These are phyloP conservation scores for Balaeniceps rex DNA, from an alignment of 2,113 vertebrate species.

Conservation along the genomic window DNA sequence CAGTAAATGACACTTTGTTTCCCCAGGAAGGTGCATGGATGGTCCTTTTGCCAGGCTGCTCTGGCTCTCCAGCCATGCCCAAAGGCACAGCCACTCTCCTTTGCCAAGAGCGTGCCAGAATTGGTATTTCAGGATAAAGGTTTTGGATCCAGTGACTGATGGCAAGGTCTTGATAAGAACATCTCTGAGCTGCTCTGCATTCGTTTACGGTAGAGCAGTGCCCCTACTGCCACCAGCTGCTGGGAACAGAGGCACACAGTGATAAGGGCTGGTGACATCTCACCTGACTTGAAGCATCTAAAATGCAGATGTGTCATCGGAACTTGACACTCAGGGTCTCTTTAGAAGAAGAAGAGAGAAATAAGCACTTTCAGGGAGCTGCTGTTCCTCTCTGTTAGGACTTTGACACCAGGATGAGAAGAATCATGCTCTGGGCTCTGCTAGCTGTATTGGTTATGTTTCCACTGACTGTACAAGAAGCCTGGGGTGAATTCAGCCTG, in stretches of 20 bases:
- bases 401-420: not conserved
- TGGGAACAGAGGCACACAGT: not conserved
- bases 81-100: not conserved
- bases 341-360: not conserved
- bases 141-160: not conserved
- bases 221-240: not conserved
- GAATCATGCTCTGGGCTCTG: not conserved
- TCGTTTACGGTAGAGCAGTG: not conserved
- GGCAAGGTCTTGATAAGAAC: not conserved
- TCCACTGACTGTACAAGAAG: not conserved
- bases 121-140: not conserved
- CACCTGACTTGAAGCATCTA: not conserved
- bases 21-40: fast-evolving
- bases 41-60: too few relatives aligned
- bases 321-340: not conserved
- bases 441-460: not conserved
- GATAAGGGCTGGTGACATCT: not conserved
- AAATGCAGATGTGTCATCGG: not conserved
- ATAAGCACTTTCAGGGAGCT: not conserved
- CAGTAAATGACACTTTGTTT: not conserved
- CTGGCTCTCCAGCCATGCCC: not conserved
- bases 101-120: not conserved
- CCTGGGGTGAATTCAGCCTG: not conserved
- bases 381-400: not conserved
- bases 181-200: not conserved